phyloP scores from a whole-genome alignment of 1,140 invertebrate species.

The Apolygus lucorum region DNA sequence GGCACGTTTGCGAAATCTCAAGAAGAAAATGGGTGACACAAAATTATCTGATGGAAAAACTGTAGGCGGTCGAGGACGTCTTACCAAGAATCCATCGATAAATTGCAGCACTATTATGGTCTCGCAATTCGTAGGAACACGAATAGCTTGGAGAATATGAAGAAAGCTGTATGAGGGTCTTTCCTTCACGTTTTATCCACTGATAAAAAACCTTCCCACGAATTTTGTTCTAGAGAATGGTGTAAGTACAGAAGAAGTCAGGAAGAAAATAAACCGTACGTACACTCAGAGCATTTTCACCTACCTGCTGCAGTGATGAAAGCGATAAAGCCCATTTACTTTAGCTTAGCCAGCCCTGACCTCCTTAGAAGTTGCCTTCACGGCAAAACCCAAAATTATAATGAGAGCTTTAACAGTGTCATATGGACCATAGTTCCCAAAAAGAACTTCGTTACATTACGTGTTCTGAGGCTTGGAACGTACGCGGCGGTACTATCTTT shows the following conservation, averaged over 20 bases:
- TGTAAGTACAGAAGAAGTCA: conserved; percentile 30
- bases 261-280: conserved; percentile 9
- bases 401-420: conserved; percentile 25
- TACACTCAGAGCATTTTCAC: conserved; percentile 19
- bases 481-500: not conserved
- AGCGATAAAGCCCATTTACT: conserved; percentile 29
- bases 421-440: conserved; percentile 26
- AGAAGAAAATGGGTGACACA: no score
- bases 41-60: no score
- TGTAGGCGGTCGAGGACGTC: no score
- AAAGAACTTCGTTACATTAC: conserved; percentile 20
- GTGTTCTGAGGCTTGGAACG: conserved; percentile 19
- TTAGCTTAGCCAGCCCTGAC: conserved; percentile 24
- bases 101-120: not conserved
- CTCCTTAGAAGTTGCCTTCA: conserved; percentile 29
- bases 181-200: conserved; percentile 37
- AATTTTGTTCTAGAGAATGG: conserved; percentile 33
- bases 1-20: no score
- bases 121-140: not conserved
- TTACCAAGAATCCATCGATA: not conserved
- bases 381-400: conserved; percentile 26
- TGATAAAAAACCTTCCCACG: conserved; percentile 34
- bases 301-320: conserved; percentile 23
- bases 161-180: conserved; percentile 36
- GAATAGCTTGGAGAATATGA: conserved; percentile 36